A percentile compares a stretch with the other conserved stretches of the same genome.
These are phyloP conservation scores for Leptopterna dolabrata DNA, from an alignment of 2,888 invertebrate genomes.

Conservation along the genomic window DNA sequence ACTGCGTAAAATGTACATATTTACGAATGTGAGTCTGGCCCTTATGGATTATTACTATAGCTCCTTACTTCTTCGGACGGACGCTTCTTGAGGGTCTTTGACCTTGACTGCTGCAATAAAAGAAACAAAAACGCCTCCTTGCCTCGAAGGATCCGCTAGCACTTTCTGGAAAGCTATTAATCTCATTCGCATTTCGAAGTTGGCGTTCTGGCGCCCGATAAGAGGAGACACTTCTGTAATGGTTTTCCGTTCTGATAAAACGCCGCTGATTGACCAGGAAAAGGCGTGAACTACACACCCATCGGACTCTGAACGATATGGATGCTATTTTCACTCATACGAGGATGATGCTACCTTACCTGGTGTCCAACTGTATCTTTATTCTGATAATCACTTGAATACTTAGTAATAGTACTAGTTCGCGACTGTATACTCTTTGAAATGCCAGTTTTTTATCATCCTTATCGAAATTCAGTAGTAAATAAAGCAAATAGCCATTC, in stretches of 20 bases:
- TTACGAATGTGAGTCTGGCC: too few relatives aligned
- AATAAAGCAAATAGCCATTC: too few relatives aligned
- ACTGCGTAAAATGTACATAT: background rate
- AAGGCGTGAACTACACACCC: constrained; percentile 29
- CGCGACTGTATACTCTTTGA: too few relatives aligned
- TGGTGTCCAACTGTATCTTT: background rate
- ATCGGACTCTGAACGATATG: background rate
- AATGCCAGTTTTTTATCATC: too few relatives aligned
- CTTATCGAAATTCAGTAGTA: too few relatives aligned
- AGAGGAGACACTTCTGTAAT: constrained; percentile 47
- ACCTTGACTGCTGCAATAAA: constrained; percentile 38
- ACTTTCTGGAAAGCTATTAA: constrained; percentile 48
- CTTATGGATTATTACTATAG: background rate
- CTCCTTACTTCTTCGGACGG: background rate
- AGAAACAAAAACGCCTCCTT: constrained; percentile 24
- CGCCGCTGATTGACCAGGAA: constrained; percentile 23
- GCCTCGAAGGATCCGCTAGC: constrained; percentile 31
- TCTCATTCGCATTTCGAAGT: constrained; percentile 48
- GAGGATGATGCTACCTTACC: background rate
- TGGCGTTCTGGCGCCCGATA: constrained; percentile 38
- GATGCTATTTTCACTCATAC: background rate
- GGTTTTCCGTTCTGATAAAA: constrained; percentile 42
- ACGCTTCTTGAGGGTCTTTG: constrained; percentile 8
- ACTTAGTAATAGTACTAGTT: too few relatives aligned
- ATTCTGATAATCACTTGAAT: background rate